Conservation (phyloP, 1,140 invertebrate genomes). For the Chionoecetes opilio region DNA sequence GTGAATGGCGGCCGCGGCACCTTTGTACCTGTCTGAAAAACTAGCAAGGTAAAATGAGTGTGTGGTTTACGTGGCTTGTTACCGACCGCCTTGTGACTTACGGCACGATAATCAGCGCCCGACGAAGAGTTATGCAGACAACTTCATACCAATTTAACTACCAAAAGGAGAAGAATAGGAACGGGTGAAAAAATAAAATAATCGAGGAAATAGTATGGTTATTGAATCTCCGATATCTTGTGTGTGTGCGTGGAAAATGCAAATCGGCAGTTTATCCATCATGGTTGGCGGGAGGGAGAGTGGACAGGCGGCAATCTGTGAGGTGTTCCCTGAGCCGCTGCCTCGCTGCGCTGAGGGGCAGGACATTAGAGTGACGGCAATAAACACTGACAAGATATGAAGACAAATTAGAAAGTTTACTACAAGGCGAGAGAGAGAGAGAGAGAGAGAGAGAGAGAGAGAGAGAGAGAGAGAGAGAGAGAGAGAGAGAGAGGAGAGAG, state of each 20-base stretch:
- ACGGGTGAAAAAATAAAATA: background rate
- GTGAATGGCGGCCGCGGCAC: background rate
- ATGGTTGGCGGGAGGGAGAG: background rate
- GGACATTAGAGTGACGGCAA: no score
- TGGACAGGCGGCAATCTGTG: background rate
- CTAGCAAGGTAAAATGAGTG: background rate
- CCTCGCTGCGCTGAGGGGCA: no score
- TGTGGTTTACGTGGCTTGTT: background rate
- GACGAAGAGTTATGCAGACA: background rate
- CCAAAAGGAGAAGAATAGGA: background rate
- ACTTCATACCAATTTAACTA: constrained; percentile 3
- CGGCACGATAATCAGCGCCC: background rate
- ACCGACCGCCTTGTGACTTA: background rate
- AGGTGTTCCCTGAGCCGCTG: background rate
- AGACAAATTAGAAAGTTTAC: no score
- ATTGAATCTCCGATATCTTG: background rate
- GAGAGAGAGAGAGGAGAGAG: no score
- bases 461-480: no score
- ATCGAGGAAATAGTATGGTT: background rate
- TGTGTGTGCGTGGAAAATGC: constrained; percentile 25
- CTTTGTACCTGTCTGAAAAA: constrained; percentile 10
- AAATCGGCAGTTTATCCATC: background rate
- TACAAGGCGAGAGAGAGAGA: no score
- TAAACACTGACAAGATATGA: no score
- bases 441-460: no score